Evolutionary conservation across 2,113 vertebrate genomes (phyloP).

Genomic region (Hipposideros armiger): DNA sequence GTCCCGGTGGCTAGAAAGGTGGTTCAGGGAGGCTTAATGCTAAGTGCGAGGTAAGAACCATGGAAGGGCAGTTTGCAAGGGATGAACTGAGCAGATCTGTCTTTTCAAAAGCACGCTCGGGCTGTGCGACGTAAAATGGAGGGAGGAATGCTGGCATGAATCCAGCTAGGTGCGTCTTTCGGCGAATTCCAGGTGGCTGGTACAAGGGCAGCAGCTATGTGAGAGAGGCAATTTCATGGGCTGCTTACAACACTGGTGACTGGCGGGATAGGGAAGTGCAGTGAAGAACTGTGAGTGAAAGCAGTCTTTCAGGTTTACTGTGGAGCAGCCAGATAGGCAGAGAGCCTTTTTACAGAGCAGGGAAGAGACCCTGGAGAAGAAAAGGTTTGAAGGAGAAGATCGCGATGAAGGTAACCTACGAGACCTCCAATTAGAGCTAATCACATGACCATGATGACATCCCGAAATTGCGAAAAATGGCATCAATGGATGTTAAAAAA

Average conservation of each 20-base stretch:
- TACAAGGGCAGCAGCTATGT: too few species aligned
- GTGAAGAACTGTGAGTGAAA: neutral
- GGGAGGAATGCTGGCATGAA: neutral
- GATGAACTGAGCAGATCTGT: neutral
- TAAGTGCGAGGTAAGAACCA: neutral
- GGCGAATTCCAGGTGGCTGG: neutral
- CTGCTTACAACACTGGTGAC: neutral
- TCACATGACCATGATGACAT: neutral
- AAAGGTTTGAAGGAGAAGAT: neutral
- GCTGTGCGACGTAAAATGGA: neutral
- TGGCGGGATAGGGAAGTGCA: accelerated
- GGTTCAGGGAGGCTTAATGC: neutral
- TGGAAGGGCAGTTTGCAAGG: neutral
- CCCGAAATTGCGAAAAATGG: neutral
- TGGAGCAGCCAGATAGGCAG: neutral
- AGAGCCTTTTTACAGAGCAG: neutral
- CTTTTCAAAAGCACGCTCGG: neutral
- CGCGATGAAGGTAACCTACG: neutral
- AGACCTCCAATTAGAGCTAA: neutral
- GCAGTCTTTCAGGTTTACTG: neutral
- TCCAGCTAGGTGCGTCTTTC: neutral
- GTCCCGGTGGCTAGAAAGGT: too few species aligned
- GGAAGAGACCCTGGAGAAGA: neutral
- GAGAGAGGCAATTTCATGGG: neutral
- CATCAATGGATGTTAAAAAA: neutral